Percentiles rank a stretch among this genome's conserved stretches.
phyloP scores from a whole-genome alignment of 2,113 vertebrate species.

The Scytalopus superciliaris region DNA sequence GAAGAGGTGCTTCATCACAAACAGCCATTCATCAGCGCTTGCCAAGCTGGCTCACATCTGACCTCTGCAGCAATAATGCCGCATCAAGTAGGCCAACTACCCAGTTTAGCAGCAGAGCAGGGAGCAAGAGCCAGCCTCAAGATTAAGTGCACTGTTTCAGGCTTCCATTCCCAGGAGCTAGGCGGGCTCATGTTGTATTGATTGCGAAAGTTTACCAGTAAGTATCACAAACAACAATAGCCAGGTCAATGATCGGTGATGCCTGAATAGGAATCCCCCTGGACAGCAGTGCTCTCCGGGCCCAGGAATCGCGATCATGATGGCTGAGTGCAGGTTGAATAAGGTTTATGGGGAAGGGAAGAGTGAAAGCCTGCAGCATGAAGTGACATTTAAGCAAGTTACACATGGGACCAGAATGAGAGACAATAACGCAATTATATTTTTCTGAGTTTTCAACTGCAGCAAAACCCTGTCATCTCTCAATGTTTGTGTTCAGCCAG shows the following conservation, averaged over 20 bases:
- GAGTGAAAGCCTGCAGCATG: conserved; percentile 73
- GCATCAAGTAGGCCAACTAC: conserved; percentile 97
- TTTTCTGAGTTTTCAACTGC: conserved; percentile 60
- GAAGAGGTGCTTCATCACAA: conserved; percentile 88
- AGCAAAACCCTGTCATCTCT: conserved; percentile 49
- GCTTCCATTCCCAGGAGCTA: conserved; percentile 92
- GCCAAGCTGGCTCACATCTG: conserved; percentile 88
- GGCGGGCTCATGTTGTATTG: conserved; percentile 90
- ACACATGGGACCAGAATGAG: conserved; percentile 83
- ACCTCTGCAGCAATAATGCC: conserved; percentile 96
- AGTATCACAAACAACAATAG: conserved; percentile 97
- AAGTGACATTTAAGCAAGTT: conserved; percentile 92
- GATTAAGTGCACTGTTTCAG: conserved; percentile 95
- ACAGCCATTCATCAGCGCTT: conserved; percentile 91
- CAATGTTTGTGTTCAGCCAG: conserved; percentile 10
- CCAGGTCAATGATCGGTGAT: conserved; percentile 90
- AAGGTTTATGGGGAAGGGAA: conserved; percentile 62
- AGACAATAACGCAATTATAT: conserved; percentile 89
- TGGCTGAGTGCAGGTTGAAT: conserved; percentile 79
- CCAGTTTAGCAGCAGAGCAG: conserved; percentile 93
- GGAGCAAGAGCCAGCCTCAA: conserved; percentile 90
- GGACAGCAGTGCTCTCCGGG: conserved; percentile 52
- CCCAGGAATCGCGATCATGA: conserved; percentile 77
- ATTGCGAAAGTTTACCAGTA: conserved; percentile 97
- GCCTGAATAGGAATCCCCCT: conserved; percentile 83